phyloP scores from a whole-genome alignment of 2,113 vertebrate genomes.

The Promerops cafer region DNA sequence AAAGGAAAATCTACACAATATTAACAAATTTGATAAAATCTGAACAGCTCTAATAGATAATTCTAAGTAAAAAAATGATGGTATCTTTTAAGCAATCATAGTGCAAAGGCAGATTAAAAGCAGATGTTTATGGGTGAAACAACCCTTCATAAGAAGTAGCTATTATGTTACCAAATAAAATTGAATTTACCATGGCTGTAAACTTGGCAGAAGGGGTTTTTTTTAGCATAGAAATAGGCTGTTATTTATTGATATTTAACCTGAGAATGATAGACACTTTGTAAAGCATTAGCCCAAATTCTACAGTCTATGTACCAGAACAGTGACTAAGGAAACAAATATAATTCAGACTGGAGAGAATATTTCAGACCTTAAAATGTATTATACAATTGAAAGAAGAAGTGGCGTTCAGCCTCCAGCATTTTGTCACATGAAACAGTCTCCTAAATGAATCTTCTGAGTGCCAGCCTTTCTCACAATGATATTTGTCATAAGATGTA shows the following conservation, averaged over 20 bases:
- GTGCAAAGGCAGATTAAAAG: constrained; percentile 41
- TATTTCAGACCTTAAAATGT: not conserved
- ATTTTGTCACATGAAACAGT: not conserved
- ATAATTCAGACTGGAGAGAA: not conserved
- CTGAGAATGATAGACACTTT: not conserved
- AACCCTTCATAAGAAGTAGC: constrained; percentile 2
- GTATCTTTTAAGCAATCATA: constrained; percentile 19
- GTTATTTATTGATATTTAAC: constrained; percentile 41
- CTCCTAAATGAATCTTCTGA: not conserved
- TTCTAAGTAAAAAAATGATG: not conserved
- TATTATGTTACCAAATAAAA: constrained; percentile 50
- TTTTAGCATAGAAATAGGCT: not conserved
- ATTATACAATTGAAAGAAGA: not conserved
- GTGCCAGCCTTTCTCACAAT: not conserved
- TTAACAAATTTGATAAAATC: constrained; percentile 1
- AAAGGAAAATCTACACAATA: not conserved
- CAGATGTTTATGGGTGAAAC: constrained; percentile 36
- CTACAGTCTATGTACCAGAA: not conserved
- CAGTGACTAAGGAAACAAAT: not conserved
- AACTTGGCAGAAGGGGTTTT: not conserved
- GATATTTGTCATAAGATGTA: not conserved
- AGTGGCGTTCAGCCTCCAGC: not conserved
- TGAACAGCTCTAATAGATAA: not conserved
- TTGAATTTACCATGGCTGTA: constrained; percentile 38
- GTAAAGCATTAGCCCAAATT: not conserved